phyloP scores from a whole-genome alignment of 2,113 vertebrate species.

The Echinops telfairi region DNA sequence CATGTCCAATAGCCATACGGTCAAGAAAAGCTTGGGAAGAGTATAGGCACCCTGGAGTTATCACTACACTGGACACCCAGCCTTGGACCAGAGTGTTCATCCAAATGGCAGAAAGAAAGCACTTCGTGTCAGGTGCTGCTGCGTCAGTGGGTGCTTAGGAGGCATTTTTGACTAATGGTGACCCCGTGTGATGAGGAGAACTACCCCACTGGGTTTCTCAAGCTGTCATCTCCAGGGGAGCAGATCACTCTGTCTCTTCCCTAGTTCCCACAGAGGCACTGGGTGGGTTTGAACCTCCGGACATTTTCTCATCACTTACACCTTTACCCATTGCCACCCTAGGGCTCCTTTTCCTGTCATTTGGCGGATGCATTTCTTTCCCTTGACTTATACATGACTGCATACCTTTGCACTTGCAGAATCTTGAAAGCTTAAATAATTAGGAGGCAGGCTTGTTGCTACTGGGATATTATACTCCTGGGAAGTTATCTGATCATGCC shows the following conservation, averaged over 20 bases:
- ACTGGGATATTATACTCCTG: slow-evolving; percentile 95
- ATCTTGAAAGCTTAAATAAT: slow-evolving; percentile 94
- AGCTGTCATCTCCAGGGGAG: background rate
- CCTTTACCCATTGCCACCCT: background rate
- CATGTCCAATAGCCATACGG: background rate
- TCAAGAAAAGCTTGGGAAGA: background rate
- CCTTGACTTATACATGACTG: slow-evolving; percentile 37
- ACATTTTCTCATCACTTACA: background rate
- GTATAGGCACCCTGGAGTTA: background rate
- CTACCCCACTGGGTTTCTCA: no score
- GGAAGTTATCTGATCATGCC: slow-evolving; percentile 93
- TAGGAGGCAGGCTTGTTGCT: slow-evolving; percentile 92
- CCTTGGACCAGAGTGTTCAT: background rate
- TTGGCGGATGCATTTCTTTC: background rate
- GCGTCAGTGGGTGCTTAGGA: background rate
- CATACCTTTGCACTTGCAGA: slow-evolving; percentile 92
- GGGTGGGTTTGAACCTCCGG: background rate
- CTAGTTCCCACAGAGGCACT: background rate
- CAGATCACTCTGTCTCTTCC: background rate
- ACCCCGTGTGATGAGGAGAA: background rate
- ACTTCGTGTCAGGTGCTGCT: background rate
- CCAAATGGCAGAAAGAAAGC: slow-evolving; percentile 35
- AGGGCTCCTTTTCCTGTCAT: background rate
- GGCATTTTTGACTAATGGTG: background rate
- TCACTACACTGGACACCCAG: background rate